Percentiles rank a stretch among this genome's conserved stretches.
Conservation (phyloP, 2,888 invertebrate genomes). For the Conistra vaccinii region DNA sequence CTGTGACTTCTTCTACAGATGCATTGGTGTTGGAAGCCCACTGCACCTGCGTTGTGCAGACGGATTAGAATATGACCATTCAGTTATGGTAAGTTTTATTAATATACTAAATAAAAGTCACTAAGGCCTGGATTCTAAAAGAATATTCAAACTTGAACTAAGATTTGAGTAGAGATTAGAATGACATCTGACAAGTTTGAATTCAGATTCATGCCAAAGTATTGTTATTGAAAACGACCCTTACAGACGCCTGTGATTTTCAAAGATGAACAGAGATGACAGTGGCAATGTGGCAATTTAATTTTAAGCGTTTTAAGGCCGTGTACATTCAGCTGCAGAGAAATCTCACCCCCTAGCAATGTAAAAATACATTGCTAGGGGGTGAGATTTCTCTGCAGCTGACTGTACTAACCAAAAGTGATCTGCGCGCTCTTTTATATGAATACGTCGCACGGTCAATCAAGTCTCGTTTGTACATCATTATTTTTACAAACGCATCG, state of each 20-base stretch:
- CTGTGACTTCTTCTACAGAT: conserved; percentile 38
- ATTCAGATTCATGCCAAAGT: not conserved
- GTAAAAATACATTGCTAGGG: too few species aligned
- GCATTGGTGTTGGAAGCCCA: conserved; percentile 4
- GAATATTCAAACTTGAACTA: not conserved
- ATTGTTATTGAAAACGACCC: not conserved
- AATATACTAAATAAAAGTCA: not conserved
- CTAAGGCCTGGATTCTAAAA: not conserved
- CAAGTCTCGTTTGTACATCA: not conserved
- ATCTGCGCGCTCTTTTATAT: not conserved
- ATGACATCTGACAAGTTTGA: not conserved
- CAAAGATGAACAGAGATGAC: not conserved
- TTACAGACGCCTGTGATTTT: not conserved
- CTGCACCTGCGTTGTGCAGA: conserved; percentile 32
- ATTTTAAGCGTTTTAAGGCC: not conserved
- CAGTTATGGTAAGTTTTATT: not conserved
- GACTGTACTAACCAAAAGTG: not conserved
- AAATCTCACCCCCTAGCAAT: too few species aligned
- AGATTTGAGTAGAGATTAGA: not conserved
- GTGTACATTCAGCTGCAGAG: too few species aligned
- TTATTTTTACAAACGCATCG: not conserved
- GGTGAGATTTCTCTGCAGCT: too few species aligned
- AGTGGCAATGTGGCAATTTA: not conserved
- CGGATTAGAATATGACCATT: conserved; percentile 29
- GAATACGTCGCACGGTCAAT: not conserved